These are phyloP conservation scores for Lethenteron reissneri DNA, from an alignment of 2,113 vertebrate species.

Conservation along the genomic window DNA sequence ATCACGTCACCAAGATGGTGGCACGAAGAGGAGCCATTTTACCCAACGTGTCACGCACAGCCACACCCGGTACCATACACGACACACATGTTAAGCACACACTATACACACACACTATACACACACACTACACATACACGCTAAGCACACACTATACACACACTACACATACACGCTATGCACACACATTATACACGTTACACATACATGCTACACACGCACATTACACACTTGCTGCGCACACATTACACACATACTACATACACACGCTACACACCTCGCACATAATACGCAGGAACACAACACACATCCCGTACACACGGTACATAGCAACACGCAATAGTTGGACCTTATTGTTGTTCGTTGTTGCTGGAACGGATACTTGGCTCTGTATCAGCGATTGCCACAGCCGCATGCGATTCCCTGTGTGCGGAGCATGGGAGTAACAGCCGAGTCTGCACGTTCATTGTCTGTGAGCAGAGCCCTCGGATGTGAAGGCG, in stretches of 20 bases:
- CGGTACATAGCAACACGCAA: too few relatives aligned
- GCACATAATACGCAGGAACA: too few relatives aligned
- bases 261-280: too few relatives aligned
- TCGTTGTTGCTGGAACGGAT: too few relatives aligned
- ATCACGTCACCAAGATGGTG: slow-evolving; percentile 94
- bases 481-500: background rate
- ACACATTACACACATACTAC: background rate
- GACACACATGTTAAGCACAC: background rate
- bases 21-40: slow-evolving; percentile 82
- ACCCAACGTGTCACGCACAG: slow-evolving; percentile 72
- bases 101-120: background rate
- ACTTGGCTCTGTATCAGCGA: too few relatives aligned
- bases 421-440: too few relatives aligned
- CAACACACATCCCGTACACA: too few relatives aligned
- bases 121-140: fast-evolving
- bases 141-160: background rate
- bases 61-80: slow-evolving; percentile 43
- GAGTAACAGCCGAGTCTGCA: too few relatives aligned
- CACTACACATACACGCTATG: background rate
- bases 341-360: too few relatives aligned
- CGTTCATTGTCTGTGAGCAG: too few relatives aligned
- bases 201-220: background rate
- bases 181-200: too few relatives aligned
- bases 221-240: background rate
- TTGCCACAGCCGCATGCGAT: too few relatives aligned